Conservation (phyloP, 2,888 invertebrate genomes). For the Phlogophora meticulosa region DNA sequence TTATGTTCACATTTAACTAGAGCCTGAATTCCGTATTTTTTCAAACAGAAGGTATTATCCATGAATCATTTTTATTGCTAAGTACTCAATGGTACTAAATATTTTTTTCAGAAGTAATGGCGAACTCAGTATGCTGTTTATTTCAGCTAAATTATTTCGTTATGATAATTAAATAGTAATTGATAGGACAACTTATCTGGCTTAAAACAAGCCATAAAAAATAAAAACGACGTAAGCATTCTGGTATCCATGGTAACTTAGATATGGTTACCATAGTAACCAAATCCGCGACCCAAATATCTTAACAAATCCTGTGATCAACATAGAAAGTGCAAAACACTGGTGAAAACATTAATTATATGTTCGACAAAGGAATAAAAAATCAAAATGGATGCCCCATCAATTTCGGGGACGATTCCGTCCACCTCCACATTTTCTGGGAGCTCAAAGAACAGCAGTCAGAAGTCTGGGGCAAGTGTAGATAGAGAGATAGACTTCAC, state of each 20-base stretch:
- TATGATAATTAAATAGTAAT: neutral
- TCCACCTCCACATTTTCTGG: conserved; percentile 79
- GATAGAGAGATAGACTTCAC: conserved; percentile 78
- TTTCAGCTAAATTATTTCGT: conserved; percentile 1
- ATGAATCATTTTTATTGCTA: neutral
- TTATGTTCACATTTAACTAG: neutral
- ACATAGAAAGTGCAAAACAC: neutral
- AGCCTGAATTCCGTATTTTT: neutral
- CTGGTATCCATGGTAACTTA: conserved; percentile 1
- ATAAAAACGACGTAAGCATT: neutral
- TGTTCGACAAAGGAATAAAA: conserved; percentile 1
- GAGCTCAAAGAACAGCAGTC: conserved; percentile 79
- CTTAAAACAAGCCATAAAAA: neutral
- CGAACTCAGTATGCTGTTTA: neutral
- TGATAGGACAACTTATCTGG: neutral
- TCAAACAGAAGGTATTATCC: neutral
- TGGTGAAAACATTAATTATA: neutral
- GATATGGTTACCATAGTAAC: conserved; percentile 38
- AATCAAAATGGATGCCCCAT: conserved; percentile 60
- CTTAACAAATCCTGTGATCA: neutral
- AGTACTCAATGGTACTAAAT: neutral
- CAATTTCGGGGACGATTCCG: conserved; percentile 74
- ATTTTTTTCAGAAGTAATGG: neutral
- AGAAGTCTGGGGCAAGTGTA: conserved; percentile 62
- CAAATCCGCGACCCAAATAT: neutral